phyloP scores from a whole-genome alignment of 2,113 vertebrate genomes.

The Ctenodactylus gundi region DNA sequence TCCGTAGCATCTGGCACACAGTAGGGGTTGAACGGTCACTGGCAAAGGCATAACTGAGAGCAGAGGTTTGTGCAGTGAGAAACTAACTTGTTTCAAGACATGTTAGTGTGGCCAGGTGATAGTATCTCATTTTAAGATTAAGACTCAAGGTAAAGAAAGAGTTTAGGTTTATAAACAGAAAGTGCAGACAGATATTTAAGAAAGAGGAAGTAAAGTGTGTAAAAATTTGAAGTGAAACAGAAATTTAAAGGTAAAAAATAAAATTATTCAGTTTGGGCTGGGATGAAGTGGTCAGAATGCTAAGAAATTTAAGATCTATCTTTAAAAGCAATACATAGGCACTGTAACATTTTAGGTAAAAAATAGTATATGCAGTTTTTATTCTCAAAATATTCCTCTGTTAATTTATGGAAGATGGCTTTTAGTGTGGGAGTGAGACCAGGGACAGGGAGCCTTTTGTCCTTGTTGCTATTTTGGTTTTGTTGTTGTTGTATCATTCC shows the following conservation, averaged over 20 bases:
- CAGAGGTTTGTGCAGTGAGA: neutral
- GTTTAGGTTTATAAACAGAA: neutral
- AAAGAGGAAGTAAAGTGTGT: neutral
- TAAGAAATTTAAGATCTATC: neutral
- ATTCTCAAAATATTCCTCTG: slow-evolving; percentile 15
- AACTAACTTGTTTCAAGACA: neutral
- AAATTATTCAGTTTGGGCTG: neutral
- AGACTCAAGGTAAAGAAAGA: neutral
- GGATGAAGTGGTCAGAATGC: neutral
- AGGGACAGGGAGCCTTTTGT: neutral
- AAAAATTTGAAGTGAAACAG: neutral
- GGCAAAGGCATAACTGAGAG: neutral
- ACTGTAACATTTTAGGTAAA: neutral
- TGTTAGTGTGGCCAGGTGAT: neutral
- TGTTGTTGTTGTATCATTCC: neutral
- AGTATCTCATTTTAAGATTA: neutral
- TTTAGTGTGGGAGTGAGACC: neutral
- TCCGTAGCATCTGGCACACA: neutral
- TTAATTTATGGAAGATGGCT: neutral
- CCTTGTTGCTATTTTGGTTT: neutral
- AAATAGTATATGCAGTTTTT: neutral
- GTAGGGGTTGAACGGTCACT: neutral
- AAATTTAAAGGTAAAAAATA: neutral
- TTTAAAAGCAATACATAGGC: neutral
- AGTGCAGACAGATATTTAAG: neutral